Base-by-base conservation (phyloP, 1,140 invertebrate species). In the Harpegnathos saltator region DNA sequence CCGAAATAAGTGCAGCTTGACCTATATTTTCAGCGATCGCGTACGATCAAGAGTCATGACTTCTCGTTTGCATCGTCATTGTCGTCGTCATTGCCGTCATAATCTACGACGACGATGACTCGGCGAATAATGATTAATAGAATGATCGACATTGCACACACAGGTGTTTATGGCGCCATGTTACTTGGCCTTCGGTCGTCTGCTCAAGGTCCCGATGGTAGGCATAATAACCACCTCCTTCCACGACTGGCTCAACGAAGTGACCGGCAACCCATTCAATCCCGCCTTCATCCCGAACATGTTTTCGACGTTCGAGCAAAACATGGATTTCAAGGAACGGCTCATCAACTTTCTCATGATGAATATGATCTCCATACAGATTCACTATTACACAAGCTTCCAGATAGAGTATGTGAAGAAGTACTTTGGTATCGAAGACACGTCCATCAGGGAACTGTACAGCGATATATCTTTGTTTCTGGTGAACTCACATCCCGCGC, bases 251-350 rank as follows among this genome's bases (percentile, higher is more conserved):
- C 89, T 96, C 0, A 95, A 95, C 61, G 94, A 95, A 17, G 94
- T 95, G 63, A 87, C 96, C 17, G 96, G 95, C 0, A 95, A 95
- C 89, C 95, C 96, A 0, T 91, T 95, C 15, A 95, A 95, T 52
- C 92, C 95, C 0, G 93, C 96, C 0, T 22, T 95, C 94, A 74
- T 95, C 94, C 90, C 96, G 94, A n/a, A 92, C 14, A 0, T 88
- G 0, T 92, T 92, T 65, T 71, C 89, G 9, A 89, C 92, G 1
- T 95, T 93, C 73, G 93, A 90, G 19, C 95, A 95, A 77, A 85
- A 91, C 1, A 97, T 97, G 96, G 95, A 85, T 17, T 95, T 96
- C 50, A 94, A 92, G 88, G 94, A 97, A 88, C 93, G 96, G 62
- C 89, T 96, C 19, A 72, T 91, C 0, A 96, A 96, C 85, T 91